A percentile compares a stretch with the other conserved stretches of the same genome.
These are phyloP conservation scores for Dendrolimus punctatus DNA, from an alignment of 1,140 invertebrate genomes.

Conservation along the genomic window DNA sequence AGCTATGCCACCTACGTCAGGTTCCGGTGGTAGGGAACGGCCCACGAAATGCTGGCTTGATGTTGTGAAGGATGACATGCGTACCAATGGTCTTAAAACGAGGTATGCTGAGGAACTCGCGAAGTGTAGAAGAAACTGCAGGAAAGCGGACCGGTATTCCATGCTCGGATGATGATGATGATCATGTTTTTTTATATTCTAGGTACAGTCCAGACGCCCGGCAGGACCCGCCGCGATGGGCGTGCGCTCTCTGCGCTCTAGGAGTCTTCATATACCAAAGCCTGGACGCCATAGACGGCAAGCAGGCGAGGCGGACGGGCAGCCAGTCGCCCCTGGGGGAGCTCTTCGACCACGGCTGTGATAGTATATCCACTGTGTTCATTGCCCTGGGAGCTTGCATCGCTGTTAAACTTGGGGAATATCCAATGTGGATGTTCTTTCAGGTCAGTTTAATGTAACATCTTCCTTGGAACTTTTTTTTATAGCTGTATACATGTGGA, in stretches of 20 bases:
- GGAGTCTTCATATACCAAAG: constrained; percentile 99
- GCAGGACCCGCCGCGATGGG: constrained; percentile 90
- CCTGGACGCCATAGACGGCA: constrained; percentile 99
- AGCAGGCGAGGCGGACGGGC: constrained; percentile 96
- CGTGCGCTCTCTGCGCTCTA: constrained; percentile 91
- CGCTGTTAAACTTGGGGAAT: constrained; percentile 91
- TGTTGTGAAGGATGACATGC: too few species aligned
- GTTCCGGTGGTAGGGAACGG: too few species aligned
- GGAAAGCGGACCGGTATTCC: too few species aligned
- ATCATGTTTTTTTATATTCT: constrained; percentile 1
- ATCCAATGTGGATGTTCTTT: constrained; percentile 95
- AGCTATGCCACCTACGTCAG: too few species aligned
- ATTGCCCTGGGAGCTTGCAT: constrained; percentile 95
- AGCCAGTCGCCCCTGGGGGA: constrained; percentile 95
- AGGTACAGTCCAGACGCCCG: constrained; percentile 78
- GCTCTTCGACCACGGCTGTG: constrained; percentile 99
- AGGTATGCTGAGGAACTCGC: too few species aligned
- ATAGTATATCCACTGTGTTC: constrained; percentile 97
- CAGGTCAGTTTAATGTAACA: constrained; percentile 69
- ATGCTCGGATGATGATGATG: too few species aligned
- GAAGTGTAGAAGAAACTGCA: too few species aligned
- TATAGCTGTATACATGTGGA: too few species aligned
- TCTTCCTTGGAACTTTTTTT: background rate
- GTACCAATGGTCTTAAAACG: too few species aligned
- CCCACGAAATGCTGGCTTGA: too few species aligned